phyloP scores from a whole-genome alignment of 2,113 vertebrate genomes.

The Scolopax mira region DNA sequence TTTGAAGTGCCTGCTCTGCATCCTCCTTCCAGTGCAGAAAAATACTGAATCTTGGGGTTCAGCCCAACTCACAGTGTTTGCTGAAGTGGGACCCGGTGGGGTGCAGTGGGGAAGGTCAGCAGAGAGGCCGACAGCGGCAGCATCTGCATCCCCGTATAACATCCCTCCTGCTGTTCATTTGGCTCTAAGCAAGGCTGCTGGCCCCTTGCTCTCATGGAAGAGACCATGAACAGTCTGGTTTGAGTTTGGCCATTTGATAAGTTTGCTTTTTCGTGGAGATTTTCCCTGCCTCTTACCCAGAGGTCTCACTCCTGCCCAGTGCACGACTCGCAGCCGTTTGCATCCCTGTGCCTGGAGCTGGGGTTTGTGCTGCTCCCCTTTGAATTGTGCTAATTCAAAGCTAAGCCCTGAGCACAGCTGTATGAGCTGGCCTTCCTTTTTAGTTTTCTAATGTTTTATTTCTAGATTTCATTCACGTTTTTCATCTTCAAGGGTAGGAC shows the following conservation, averaged over 20 bases:
- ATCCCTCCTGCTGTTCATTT: not conserved
- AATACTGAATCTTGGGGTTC: not conserved
- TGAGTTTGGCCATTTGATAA: not conserved
- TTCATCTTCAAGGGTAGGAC: not conserved
- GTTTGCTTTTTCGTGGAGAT: not conserved
- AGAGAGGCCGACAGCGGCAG: not conserved
- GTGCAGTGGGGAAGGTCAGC: not conserved
- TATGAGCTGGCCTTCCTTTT: not conserved
- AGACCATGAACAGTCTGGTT: not conserved
- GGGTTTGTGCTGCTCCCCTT: not conserved
- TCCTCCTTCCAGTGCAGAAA: not conserved
- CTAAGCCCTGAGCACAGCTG: not conserved
- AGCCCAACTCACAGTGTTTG: not conserved
- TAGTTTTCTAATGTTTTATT: not conserved
- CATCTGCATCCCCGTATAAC: not conserved
- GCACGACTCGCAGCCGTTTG: fast-evolving
- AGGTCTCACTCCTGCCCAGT: not conserved
- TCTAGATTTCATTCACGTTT: not conserved
- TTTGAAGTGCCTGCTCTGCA: not conserved
- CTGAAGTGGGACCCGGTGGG: not conserved
- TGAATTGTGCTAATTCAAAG: not conserved
- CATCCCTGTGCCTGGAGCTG: not conserved
- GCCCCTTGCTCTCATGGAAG: not conserved
- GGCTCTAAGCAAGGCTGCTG: not conserved
- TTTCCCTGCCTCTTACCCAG: not conserved